These are phyloP conservation scores for Thymallus thymallus DNA, from an alignment of 2,113 vertebrate species.

Conservation along the genomic window DNA sequence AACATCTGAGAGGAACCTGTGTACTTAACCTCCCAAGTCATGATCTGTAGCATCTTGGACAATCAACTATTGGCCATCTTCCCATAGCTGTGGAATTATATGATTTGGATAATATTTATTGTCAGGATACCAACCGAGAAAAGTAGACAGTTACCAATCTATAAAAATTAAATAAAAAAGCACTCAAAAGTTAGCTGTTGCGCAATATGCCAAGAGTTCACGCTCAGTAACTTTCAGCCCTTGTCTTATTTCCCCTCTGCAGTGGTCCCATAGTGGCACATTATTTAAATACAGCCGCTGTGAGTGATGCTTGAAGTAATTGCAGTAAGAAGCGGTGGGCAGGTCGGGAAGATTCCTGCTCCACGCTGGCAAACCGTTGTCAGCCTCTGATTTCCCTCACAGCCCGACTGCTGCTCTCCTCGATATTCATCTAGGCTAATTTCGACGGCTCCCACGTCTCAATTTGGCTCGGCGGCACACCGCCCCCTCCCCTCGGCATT, in stretches of 20 bases:
- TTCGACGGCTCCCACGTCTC: constrained; percentile 65
- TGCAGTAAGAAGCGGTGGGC: constrained; percentile 49
- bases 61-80: too few relatives aligned
- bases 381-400: constrained; percentile 59
- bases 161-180: too few relatives aligned
- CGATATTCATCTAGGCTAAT: constrained; percentile 68
- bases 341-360: constrained; percentile 51
- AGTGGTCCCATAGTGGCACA: constrained; percentile 25
- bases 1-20: too few relatives aligned
- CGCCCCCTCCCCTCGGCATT: constrained; percentile 35
- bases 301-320: constrained; percentile 62
- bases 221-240: not conserved
- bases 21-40: too few relatives aligned
- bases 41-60: too few relatives aligned
- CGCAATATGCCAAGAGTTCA: too few relatives aligned
- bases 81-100: too few relatives aligned
- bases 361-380: constrained; percentile 58
- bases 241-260: constrained; percentile 1
- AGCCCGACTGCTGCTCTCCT: constrained; percentile 51
- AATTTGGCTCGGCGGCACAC: constrained; percentile 57
- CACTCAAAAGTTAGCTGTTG: too few relatives aligned
- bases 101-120: too few relatives aligned
- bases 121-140: too few relatives aligned
- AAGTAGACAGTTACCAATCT: too few relatives aligned
- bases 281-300: constrained; percentile 48